These are phyloP conservation scores for Mirounga angustirostris DNA, from an alignment of 2,113 vertebrate species.

Conservation along the genomic window DNA sequence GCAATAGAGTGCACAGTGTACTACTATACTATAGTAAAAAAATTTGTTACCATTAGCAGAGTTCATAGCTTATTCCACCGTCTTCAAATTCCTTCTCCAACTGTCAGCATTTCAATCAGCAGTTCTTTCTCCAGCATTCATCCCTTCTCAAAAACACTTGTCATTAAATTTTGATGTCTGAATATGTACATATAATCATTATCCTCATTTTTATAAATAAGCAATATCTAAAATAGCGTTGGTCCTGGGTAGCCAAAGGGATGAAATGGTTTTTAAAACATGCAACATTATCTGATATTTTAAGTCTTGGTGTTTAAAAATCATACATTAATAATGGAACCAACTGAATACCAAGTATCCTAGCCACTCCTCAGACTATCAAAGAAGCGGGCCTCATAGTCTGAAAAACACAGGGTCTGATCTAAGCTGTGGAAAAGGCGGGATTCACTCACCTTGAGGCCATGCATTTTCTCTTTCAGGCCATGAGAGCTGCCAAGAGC, in stretches of 20 bases:
- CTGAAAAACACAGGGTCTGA: neutral
- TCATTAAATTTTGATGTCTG: conserved; percentile 24
- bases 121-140: neutral
- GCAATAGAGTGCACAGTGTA: conserved; percentile 27
- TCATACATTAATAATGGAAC: conserved; percentile 42
- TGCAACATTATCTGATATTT: conserved; percentile 53
- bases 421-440: neutral
- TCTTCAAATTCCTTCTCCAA: neutral
- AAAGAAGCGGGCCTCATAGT: neutral
- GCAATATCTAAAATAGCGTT: conserved; percentile 38
- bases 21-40: neutral
- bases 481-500: conserved; percentile 45
- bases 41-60: conserved; percentile 31
- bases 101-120: conserved; percentile 52
- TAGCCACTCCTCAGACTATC: neutral
- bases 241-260: conserved; percentile 60
- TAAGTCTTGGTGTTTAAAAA: conserved; percentile 71
- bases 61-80: neutral
- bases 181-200: conserved; percentile 63
- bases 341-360: neutral
- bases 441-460: conserved; percentile 59
- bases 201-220: conserved; percentile 39
- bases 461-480: conserved; percentile 47
- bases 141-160: neutral
- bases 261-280: conserved; percentile 57